phyloP scores from a whole-genome alignment of 2,888 invertebrate species.

The Cephus pulcher region DNA sequence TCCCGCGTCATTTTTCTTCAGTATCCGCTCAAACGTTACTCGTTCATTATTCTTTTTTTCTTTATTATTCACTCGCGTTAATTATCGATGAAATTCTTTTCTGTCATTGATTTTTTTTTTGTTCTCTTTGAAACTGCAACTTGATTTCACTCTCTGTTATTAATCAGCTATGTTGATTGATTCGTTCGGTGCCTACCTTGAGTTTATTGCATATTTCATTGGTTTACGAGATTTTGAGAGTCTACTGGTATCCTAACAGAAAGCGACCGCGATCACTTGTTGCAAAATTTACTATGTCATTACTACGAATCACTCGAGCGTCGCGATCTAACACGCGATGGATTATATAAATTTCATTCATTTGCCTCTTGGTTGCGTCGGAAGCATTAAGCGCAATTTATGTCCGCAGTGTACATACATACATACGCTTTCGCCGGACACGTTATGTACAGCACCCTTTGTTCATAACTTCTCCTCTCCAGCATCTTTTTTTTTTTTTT shows the following conservation, averaged over 20 bases:
- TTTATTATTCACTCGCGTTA: background rate
- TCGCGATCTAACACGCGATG: slow-evolving; percentile 16
- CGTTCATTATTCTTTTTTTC: background rate
- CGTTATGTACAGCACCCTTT: background rate
- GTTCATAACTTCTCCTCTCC: background rate
- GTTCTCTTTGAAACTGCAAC: background rate
- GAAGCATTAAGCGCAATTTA: background rate
- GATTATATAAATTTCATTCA: slow-evolving; percentile 22
- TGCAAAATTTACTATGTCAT: slow-evolving; percentile 21
- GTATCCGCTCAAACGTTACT: background rate
- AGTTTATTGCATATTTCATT: background rate
- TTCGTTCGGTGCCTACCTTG: background rate
- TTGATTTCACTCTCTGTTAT: background rate
- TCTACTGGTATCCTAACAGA: background rate
- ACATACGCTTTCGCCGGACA: background rate
- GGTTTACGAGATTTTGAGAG: background rate
- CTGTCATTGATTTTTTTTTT: background rate
- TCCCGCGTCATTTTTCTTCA: background rate
- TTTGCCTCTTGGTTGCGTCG: slow-evolving; percentile 3
- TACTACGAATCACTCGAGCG: slow-evolving; percentile 21
- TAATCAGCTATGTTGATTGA: background rate
- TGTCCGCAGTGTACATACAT: background rate
- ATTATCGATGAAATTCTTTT: background rate
- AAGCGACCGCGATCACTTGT: background rate
- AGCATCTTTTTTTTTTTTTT: background rate